Conservation (phyloP, 2,888 invertebrate genomes). For the Stenolophus ochropezus region DNA sequence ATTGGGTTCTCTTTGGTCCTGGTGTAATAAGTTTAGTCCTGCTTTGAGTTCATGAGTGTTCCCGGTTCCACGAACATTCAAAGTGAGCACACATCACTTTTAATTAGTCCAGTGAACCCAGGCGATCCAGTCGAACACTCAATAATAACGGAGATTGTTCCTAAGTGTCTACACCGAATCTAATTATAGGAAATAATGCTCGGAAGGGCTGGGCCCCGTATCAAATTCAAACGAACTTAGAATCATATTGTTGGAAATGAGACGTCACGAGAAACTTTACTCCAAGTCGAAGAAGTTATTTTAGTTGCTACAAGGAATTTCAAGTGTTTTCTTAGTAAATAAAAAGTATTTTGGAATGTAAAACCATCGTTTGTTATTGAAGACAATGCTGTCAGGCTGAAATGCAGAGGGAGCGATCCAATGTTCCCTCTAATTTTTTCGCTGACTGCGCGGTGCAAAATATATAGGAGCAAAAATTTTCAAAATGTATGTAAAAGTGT, state of each 20-base stretch:
- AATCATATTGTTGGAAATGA: neutral
- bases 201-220: neutral
- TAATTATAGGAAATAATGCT: slow-evolving; percentile 36
- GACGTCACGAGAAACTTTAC: neutral
- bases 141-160: slow-evolving; percentile 32
- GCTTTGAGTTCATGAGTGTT: neutral
- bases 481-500: too few relatives aligned
- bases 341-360: neutral
- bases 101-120: slow-evolving; percentile 32
- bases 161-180: slow-evolving; percentile 27
- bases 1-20: neutral
- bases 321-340: neutral
- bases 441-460: too few relatives aligned
- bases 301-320: neutral
- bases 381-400: neutral
- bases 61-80: neutral
- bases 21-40: neutral
- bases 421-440: too few relatives aligned
- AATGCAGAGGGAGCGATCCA: neutral
- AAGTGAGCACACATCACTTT: slow-evolving; percentile 37
- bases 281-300: neutral
- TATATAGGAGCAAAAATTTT: too few relatives aligned
- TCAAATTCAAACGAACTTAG: neutral
- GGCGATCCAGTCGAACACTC: slow-evolving; percentile 25
- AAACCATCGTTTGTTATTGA: neutral